These are phyloP conservation scores for Nephrotoma guestfalica DNA, from an alignment of 2,888 invertebrate genomes.

Conservation along the genomic window DNA sequence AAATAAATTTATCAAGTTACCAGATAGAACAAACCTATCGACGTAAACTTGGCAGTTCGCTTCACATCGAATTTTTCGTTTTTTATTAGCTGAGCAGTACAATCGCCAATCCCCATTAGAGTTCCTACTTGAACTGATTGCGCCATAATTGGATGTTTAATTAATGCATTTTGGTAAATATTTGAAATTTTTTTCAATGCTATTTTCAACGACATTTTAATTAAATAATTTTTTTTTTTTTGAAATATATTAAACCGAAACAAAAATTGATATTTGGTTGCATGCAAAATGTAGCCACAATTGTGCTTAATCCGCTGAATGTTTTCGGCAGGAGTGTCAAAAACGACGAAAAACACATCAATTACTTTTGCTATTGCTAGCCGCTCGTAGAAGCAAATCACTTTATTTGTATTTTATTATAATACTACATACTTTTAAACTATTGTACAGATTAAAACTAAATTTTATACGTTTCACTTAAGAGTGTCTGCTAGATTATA, in stretches of 20 bases:
- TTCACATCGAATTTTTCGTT: conserved; percentile 9
- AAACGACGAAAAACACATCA: neutral
- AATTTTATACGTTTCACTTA: neutral
- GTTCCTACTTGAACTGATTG: conserved; percentile 51
- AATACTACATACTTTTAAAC: neutral
- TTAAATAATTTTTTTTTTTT: neutral
- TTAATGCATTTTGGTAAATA: conserved; percentile 1
- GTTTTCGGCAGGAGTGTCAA: neutral
- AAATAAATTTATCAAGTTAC: neutral
- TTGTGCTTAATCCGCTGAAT: neutral
- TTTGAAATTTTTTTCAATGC: neutral
- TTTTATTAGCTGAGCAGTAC: conserved; percentile 48
- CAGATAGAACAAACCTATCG: conserved; percentile 46
- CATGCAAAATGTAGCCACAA: neutral
- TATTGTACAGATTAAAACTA: neutral
- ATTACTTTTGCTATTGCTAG: neutral
- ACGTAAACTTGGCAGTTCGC: conserved; percentile 18
- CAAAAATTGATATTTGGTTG: neutral
- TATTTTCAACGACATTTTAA: neutral
- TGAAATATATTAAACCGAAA: neutral
- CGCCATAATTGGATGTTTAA: conserved; percentile 7
- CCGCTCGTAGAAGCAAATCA: neutral
- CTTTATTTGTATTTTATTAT: neutral
- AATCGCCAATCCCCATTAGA: conserved; percentile 63
- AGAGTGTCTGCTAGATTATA: neutral